Evolutionary conservation across 2,888 invertebrate genomes (phyloP), one percentile per base, ranked within the genome.

Genomic region (Miltochrista miniata): DNA sequence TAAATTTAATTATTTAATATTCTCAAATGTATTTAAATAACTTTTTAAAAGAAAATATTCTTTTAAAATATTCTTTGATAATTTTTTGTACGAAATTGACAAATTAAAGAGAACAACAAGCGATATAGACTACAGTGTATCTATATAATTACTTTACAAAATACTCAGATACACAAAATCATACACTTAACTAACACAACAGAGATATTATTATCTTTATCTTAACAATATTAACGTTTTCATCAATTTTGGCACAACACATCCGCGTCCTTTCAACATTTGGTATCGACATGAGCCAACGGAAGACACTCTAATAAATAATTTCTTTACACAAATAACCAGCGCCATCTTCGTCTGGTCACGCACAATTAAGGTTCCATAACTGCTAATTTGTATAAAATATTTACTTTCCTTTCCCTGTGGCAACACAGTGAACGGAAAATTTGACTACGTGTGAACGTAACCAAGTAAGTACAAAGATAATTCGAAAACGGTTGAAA

Each of bases 141-240:
- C 53, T 24, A 4, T 24, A 24, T 24, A 24, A 24, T 24, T 24
- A 24, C 5, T 57, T 81, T 83, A 88, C 89, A 88, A 89, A 90
- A 90, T 90, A 90, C 87, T 90, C 90, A 90, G 90, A 88, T 90
- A 90, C 90, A 87, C 78, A 87, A 90, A 88, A 84, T 85, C 81
- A 84, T 74, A 84, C 83, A 83, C 75, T 80, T 82, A 85, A 80
- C 83, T 85, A 87, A 87, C 85, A 77, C 79, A 79, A 83, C 84
- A 85, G 78, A 83, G 79, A 84, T 79, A 83, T n/a, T n/a, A n/a
- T n/a, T n/a, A n/a, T 85, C 81, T 85, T 84, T 82, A 84, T 80
- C 85, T 89, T 89, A 88, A 87, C 84, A 85, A 85, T 80, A 88
- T 83, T n/a, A 85, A 89, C 86, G 85, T 84, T 88, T 87, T 87